These are phyloP conservation scores for Bolinopsis microptera DNA, from an alignment of 37 sponge, comb jelly and placozoan genomes.

Conservation along the genomic window DNA sequence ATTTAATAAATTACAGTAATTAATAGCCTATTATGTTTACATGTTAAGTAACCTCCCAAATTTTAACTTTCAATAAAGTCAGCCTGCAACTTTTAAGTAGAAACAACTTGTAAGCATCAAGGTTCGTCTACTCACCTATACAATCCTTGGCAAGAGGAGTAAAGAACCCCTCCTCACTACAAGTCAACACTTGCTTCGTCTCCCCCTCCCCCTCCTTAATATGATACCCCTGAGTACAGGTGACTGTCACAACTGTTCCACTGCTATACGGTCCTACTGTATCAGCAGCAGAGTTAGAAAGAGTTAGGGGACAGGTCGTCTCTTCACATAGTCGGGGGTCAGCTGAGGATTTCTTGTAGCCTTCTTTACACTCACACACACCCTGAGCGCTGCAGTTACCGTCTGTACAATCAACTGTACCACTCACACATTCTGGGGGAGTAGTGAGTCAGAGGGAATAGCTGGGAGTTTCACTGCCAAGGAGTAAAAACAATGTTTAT, in stretches of 20 bases:
- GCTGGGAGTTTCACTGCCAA: too few species aligned
- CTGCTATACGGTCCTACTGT: neutral
- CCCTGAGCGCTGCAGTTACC: neutral
- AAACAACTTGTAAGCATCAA: too few species aligned
- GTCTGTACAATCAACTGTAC: neutral
- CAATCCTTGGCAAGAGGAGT: neutral
- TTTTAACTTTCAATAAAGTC: too few species aligned
- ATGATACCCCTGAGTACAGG: neutral
- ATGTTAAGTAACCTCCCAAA: too few species aligned
- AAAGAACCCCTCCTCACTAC: neutral
- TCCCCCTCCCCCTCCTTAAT: neutral
- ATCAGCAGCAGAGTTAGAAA: neutral
- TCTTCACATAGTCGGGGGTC: neutral
- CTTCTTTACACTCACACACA: neutral
- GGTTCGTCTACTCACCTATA: too few species aligned
- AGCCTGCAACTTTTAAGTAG: too few species aligned
- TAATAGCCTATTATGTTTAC: too few species aligned
- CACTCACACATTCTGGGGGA: neutral
- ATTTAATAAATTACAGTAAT: too few species aligned
- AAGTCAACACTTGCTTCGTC: neutral
- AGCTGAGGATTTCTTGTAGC: neutral
- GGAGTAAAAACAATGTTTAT: too few species aligned
- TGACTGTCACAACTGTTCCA: neutral
- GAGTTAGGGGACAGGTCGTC: neutral
- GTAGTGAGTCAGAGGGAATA: too few species aligned